Evolutionary conservation across 1,140 invertebrate species (phyloP), one percentile per base, ranked within the genome.

Genomic region (Galendromus occidentalis): DNA sequence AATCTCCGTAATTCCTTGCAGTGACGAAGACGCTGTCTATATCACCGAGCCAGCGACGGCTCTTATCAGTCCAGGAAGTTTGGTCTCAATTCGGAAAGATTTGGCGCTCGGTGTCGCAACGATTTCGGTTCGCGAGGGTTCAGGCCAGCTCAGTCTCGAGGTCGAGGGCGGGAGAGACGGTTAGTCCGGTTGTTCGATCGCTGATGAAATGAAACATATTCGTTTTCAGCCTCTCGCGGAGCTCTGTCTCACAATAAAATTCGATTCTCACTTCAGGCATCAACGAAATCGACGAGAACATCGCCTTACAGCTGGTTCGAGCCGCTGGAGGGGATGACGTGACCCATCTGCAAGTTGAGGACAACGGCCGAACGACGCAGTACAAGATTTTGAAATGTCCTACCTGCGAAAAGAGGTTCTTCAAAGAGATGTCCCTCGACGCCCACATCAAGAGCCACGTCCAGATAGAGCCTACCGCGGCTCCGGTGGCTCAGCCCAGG

Each of bases 391-490:
- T 59, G 14, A 59, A 59, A 9, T 59, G 33, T 22, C 51, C 41
- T 14, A 42, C 68, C 28, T 72, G 71, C 59, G 67, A 59, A 18
- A 39, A 22, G 68, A 69, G 66, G 17, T 71, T 71, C 42, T 68
- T 68, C 25, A 71, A 69, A 44, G 68, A 68, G 45, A 69, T 68
- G 64, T 64, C 67, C 44, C 64, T 71, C n/a, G 66, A 68, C 47
- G 66, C 63, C 42, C 70, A 71, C 30, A 69, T 71, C 66, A 69
- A 69, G 64, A 68, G 65, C 7, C 70, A 71, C 64, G 69, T 69
- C 64, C 65, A 69, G 44, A 22, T 41, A 2, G 41, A 65, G 42
- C 64, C 64, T n/a, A n/a, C 22, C 41, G 4, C 64, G n/a, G 14
- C 28, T 17, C 17, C 22, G 4, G 25, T n/a, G 17, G 33, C 42